Conservation (phyloP, 2,113 vertebrate genomes). For the Elgaria multicarinata region DNA sequence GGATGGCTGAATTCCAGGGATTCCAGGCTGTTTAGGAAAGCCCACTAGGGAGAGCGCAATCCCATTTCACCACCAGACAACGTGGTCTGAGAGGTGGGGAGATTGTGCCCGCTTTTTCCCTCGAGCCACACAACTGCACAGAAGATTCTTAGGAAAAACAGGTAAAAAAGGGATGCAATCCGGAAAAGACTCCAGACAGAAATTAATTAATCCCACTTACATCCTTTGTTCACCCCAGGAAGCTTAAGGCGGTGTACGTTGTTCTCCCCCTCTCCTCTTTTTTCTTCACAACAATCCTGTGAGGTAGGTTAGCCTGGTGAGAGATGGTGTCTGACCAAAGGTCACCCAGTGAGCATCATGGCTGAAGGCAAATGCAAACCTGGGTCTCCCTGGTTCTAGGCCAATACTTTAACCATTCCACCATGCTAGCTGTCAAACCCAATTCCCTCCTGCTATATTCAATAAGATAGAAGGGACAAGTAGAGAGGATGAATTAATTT, state of each 20-base stretch:
- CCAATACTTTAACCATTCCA: neutral
- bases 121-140: neutral
- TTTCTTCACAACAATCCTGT: neutral
- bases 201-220: no score
- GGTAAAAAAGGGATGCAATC: neutral
- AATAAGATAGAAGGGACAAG: neutral
- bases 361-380: neutral
- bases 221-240: no score
- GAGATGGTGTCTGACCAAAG: neutral
- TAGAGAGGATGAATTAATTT: neutral
- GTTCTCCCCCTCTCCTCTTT: neutral
- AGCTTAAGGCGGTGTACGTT: no score
- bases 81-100: neutral
- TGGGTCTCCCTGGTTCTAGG: neutral
- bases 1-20: neutral
- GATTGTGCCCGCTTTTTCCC: neutral
- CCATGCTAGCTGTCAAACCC: neutral
- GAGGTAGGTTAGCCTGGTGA: neutral
- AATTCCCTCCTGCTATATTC: neutral
- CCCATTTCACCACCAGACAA: neutral
- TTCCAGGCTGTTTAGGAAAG: neutral
- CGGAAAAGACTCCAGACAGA: no score
- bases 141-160: neutral
- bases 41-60: neutral
- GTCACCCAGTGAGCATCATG: neutral